Base-by-base conservation (phyloP, 30 jellyfish, hydroid and myxozoan genomes). In the Hydra vulgaris region DNA sequence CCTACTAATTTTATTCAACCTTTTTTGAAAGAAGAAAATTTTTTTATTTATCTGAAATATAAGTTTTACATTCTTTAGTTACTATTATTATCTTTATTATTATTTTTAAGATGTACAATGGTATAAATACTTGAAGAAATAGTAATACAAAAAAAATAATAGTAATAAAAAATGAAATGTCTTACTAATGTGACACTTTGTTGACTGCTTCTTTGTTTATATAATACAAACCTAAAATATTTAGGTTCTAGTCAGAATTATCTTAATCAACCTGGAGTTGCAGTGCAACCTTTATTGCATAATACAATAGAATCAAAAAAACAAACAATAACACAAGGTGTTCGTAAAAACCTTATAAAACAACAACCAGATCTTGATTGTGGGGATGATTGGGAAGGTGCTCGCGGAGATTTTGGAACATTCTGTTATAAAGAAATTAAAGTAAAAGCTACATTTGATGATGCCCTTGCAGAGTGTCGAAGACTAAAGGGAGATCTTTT, bases 321-420 rank as follows among this genome's bases (percentile, higher is more conserved):
- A 69, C 76, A 21, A 69, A 1, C 76, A 21, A 21, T 69, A 20
- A 8, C 25, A 24, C 25, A 76, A 25, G 95, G 89, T 7, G 94
- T 82, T 71, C 88, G 87, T 81, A 91, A 91, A 81, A 91, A 91
- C 76, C 74, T 91, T 69, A 91, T 91, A 67, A 86, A 85, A 70
- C 96, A 91, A 23, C 82, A 86, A 71, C 98, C 98, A 91, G 98
- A 91, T 67, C 82, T 91, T 40, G 96, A 91, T 23, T 91, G 98
- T 55, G 98, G 98, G 19, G 98, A 91, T 21, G 95, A 94, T 82
- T 91, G 98, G 98, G 96, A 91, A 79, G 98, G 98, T 72, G 98
- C 98, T 15, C 81, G 92, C 7, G 98, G 98, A 25, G 98, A 91
- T 75, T 91, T 91, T 73, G 98, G 98, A 70, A 91, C 98, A 23